Evolutionary conservation across 2,113 vertebrate species (phyloP).

Genomic region (Columba livia): DNA sequence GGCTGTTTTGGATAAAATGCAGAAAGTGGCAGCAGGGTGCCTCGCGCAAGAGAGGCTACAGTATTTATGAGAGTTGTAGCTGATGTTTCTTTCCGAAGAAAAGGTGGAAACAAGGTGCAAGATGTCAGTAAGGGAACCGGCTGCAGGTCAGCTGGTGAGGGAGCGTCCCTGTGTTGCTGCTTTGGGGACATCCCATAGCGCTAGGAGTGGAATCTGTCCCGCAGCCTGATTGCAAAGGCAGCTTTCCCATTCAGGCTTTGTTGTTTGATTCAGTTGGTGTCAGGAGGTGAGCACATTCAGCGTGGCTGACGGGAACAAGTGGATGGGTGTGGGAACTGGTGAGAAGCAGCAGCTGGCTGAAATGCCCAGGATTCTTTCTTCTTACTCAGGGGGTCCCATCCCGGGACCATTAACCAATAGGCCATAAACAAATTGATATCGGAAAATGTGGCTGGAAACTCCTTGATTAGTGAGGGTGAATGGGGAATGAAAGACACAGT

Average conservation of each 20-base stretch:
- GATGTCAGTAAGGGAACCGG: neutral
- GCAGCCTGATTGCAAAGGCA: neutral
- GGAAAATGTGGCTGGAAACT: conserved; percentile 70
- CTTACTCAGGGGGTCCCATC: conserved; percentile 53
- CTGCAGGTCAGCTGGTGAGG: accelerated
- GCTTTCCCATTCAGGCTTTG: conserved; percentile 25
- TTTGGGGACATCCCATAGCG: neutral
- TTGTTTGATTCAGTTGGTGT: conserved; percentile 40
- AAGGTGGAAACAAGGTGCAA: neutral
- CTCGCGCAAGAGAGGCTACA: neutral
- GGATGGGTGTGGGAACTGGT: conserved; percentile 68
- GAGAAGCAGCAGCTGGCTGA: conserved; percentile 65
- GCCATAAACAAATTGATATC: conserved; percentile 67
- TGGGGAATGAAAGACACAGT: conserved; percentile 69
- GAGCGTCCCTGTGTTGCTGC: neutral
- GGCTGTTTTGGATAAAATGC: neutral
- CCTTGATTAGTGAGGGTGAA: conserved; percentile 41
- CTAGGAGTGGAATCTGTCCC: conserved; percentile 5
- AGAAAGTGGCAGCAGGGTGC: neutral
- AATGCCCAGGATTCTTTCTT: conserved; percentile 57
- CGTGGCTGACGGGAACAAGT: conserved; percentile 43
- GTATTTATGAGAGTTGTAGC: neutral
- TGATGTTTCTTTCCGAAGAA: neutral
- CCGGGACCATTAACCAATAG: conserved; percentile 41
- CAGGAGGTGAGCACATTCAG: conserved; percentile 56